Evolutionary conservation across 2,888 invertebrate species (phyloP), one percentile per base, ranked within the genome.

Genomic region (Plebejus melissa): DNA sequence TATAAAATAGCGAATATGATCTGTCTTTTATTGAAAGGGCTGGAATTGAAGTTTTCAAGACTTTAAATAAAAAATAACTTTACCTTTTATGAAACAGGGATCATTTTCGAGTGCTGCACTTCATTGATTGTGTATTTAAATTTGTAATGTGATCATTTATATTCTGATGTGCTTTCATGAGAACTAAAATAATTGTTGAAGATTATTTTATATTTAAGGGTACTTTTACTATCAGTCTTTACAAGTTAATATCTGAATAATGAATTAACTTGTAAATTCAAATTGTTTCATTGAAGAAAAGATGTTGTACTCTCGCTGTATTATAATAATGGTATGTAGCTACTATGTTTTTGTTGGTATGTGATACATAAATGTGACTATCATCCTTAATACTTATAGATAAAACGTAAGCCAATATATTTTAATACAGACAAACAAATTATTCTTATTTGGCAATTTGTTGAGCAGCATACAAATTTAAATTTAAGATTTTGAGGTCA

Each of bases 131-230:
- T 28, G 41, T 46, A 71, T 71, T 72, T 72, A 72, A 72, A 54
- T 72, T 72, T 72, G 72, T 72, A 72, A 72, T 72, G 36, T 72
- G 50, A 72, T 50, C 50, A 91, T 92, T 92, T 92, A 91, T 93
- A 90, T 91, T 88, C 90, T 87, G 87, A 86, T 87, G 90, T 88
- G 90, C 88, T 87, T 91, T 90, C 89, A 89, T 90, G 88, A 86
- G 91, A 90, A 90, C 90, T 91, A 90, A 91, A 90, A 88, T 91
- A 93, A 92, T 93, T 91, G 91, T 93, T 92, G 91, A 91, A 90
- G 91, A 72, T 72, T 72, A 72, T 72, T 72, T 72, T 50, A 54
- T 72, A 46, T 72, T 50, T 32, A 72, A 22, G 71, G 41, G 28
- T 65, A 13, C 50, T 72, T 72, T 72, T 54, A 72, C 50, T 54